Conservation (phyloP, 2,888 invertebrate genomes). For the Horisme vitalbata region DNA sequence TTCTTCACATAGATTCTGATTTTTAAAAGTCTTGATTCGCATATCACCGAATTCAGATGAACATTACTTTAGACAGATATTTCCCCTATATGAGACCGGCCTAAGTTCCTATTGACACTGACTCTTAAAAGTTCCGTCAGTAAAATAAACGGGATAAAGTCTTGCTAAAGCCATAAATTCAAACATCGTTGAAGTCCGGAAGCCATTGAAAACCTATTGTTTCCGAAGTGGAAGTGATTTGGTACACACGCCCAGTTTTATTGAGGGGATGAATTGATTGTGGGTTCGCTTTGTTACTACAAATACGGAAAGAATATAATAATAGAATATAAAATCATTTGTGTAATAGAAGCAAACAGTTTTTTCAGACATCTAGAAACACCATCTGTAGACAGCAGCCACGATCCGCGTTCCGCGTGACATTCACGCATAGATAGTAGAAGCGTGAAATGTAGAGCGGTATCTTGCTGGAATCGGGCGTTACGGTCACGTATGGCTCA, state of each 20-base stretch:
- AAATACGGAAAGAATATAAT: conserved; percentile 4
- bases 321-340: not conserved
- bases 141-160: conserved; percentile 13
- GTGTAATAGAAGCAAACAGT: not conserved
- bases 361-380: conserved; percentile 14
- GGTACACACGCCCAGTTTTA: conserved; percentile 52
- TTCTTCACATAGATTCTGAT: no score
- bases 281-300: conserved; percentile 4
- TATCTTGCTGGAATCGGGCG: conserved; percentile 67
- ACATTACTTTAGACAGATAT: no score
- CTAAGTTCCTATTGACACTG: no score
- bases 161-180: conserved; percentile 19
- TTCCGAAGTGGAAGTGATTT: conserved; percentile 49
- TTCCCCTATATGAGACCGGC: no score
- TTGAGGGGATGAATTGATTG: conserved; percentile 20
- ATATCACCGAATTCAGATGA: no score
- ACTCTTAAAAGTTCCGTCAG: conserved; percentile 2
- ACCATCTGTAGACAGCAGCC: conserved; percentile 16
- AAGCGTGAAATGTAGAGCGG: conserved; percentile 76
- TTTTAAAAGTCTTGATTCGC: no score
- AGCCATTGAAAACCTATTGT: conserved; percentile 39
- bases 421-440: conserved; percentile 50
- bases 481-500: conserved; percentile 77
- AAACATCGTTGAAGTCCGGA: conserved; percentile 20
- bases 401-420: conserved; percentile 38